phyloP scores from a whole-genome alignment of 2,888 invertebrate genomes.

The Syritta pipiens region DNA sequence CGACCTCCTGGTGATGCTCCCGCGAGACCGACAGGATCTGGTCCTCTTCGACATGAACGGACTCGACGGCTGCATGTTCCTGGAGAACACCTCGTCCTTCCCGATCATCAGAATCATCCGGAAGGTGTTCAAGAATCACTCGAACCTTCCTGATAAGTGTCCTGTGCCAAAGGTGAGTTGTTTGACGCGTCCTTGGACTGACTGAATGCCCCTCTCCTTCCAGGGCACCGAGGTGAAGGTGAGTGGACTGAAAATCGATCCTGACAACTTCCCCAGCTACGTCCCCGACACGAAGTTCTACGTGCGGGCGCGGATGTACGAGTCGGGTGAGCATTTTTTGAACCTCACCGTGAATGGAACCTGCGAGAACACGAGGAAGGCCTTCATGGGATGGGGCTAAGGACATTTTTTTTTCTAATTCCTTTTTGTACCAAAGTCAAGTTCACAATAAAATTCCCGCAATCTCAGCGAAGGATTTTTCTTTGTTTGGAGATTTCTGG shows the following conservation, averaged over 20 bases:
- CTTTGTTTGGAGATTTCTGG: neutral
- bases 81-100: constrained; percentile 17
- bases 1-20: neutral
- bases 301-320: constrained; percentile 16
- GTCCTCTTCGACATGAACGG: constrained; percentile 22
- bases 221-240: constrained; percentile 35
- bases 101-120: constrained; percentile 47
- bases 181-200: neutral
- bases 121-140: constrained; percentile 27
- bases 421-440: constrained; percentile 20
- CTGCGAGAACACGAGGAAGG: constrained; percentile 1
- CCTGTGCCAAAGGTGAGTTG: constrained; percentile 48
- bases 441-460: constrained; percentile 27
- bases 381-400: neutral
- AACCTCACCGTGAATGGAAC: constrained; percentile 5
- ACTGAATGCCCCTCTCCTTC: neutral
- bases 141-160: constrained; percentile 42
- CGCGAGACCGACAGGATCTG: neutral
- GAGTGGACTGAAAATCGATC: constrained; percentile 21
- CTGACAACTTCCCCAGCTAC: constrained; percentile 43
- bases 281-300: constrained; percentile 42
- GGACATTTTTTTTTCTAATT: neutral
- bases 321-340: neutral
- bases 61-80: constrained; percentile 44
- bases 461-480: neutral